These are phyloP conservation scores for Oncorhynchus gorbuscha DNA, from an alignment of 2,113 vertebrate genomes.

Conservation along the genomic window DNA sequence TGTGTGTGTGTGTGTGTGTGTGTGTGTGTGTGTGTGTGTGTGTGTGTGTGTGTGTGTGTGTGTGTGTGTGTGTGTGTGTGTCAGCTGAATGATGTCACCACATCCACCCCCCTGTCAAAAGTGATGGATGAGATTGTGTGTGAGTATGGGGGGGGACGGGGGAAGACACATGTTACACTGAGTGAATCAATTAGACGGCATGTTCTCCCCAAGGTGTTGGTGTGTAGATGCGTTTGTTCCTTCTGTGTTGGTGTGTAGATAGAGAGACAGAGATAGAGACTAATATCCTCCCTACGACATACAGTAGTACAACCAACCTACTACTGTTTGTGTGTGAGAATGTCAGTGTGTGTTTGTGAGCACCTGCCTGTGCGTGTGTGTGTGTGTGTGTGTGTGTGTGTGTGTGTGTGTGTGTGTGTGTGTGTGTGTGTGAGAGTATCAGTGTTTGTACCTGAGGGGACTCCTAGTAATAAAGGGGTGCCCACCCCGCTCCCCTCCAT, in stretches of 20 bases:
- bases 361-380: neutral
- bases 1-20: neutral
- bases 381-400: too few relatives aligned
- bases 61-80: too few relatives aligned
- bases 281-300: too few relatives aligned
- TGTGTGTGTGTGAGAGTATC: neutral
- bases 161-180: too few relatives aligned
- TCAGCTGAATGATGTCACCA: constrained; percentile 38
- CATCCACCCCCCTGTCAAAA: neutral
- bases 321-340: too few relatives aligned
- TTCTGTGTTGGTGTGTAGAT: neutral
- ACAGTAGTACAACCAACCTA: too few relatives aligned
- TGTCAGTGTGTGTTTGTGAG: neutral
- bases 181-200: neutral
- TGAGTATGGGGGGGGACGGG: neutral
- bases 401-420: too few relatives aligned
- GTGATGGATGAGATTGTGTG: constrained; percentile 16
- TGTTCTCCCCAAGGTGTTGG: constrained; percentile 1
- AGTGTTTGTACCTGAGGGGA: neutral
- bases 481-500: too few relatives aligned
- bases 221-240: neutral
- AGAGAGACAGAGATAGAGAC: neutral
- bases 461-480: neutral
- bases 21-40: neutral
- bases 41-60: constrained; percentile 7